phyloP scores from a whole-genome alignment of 2,113 vertebrate genomes.

The Nyctibius bracteatus region DNA sequence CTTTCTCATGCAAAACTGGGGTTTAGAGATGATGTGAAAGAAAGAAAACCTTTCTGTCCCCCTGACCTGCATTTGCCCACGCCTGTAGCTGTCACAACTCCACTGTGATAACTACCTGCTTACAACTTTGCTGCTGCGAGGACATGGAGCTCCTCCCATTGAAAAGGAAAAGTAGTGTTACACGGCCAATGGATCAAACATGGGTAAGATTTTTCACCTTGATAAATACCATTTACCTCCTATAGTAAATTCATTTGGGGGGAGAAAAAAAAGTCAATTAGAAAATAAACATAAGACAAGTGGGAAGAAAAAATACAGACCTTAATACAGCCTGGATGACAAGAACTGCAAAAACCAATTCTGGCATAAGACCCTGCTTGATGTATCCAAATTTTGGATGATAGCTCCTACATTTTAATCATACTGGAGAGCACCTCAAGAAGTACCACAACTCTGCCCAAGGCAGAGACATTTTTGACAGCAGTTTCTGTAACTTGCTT shows the following conservation, averaged over 20 bases:
- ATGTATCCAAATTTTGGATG: neutral
- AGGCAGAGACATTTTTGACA: neutral
- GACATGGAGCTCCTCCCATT: neutral
- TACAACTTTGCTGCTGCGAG: neutral
- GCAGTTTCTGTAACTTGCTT: neutral
- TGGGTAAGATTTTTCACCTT: neutral
- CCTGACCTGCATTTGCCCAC: neutral
- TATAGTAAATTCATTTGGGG: neutral
- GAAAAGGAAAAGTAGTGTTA: neutral
- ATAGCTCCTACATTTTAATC: neutral
- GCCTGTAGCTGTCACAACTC: neutral
- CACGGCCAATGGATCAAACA: neutral
- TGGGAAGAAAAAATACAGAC: neutral
- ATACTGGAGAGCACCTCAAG: neutral
- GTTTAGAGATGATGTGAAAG: neutral
- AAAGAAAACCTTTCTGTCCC: neutral
- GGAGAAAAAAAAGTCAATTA: fast-evolving
- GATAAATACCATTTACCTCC: neutral
- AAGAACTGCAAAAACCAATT: neutral
- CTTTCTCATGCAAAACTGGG: neutral
- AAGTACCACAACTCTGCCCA: neutral
- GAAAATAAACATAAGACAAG: neutral
- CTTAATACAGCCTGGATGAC: neutral
- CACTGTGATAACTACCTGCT: neutral
- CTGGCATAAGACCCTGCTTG: neutral